Evolutionary conservation across 2,888 invertebrate species (phyloP), one percentile per base, ranked within the genome.

Genomic region (Plutella xylostella): DNA sequence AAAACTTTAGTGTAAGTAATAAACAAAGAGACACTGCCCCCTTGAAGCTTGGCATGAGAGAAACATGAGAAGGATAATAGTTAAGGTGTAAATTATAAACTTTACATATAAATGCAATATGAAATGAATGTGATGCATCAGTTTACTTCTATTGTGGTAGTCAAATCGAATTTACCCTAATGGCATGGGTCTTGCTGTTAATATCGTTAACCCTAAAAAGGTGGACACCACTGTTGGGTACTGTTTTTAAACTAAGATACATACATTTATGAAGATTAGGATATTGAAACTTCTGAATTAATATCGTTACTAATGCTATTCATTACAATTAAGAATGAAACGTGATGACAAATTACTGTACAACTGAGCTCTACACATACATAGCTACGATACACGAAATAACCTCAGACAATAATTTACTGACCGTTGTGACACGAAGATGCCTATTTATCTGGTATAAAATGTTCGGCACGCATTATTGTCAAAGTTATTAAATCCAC

Each of bases 401-500:
- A 82, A 82, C 80, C 80, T 79, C 63, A 73, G 73, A 65, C 64
- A 75, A 69, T 63, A 67, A 70, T 72, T 78, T 71, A 75, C 83
- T 78, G 63, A 84, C 83, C 82, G 80, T 78, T 76, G 65, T 77
- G 79, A 79, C 74, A 74, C 73, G 71, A 72, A 66, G 65, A 60
- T 65, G 63, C 61, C 63, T 68, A 63, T 73, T 71, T 79, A 58
- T 75, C 78, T 55, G 74, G 75, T 77, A 77, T 72, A 78, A 74
- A 73, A 68, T 68, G 68, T 72, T 75, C 77, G 71, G 73, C 80
- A 78, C 73, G 66, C 83, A 83, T 83, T 83, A 83, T 83, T 80
- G 78, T 79, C 83, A 73, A 73, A 70, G 66, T 72, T 71, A 50
- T 61, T 65, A 65, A 54, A 65, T 67, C 52, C 65, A 68, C 68